phyloP scores from a whole-genome alignment of 1,140 invertebrate species.

The Trichonephila clavipes region DNA sequence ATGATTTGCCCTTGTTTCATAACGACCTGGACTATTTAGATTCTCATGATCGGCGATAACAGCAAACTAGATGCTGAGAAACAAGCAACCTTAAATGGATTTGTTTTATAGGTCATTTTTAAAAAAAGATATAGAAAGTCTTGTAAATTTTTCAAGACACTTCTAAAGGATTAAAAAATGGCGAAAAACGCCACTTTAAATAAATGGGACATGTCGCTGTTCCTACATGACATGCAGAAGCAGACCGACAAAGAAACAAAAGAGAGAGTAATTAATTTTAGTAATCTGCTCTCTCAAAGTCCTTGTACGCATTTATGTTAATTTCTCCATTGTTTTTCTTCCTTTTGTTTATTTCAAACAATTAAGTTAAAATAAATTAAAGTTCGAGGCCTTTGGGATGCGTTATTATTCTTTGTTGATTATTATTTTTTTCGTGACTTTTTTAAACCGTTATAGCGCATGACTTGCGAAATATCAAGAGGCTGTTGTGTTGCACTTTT shows the following conservation, averaged over 20 bases:
- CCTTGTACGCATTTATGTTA: conserved; percentile 34
- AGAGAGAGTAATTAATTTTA: conserved; percentile 34
- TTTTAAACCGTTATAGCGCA: background rate
- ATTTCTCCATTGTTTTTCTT: conserved; percentile 11
- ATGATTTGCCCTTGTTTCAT: background rate
- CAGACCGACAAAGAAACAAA: conserved; percentile 7
- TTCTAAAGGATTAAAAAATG: background rate
- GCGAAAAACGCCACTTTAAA: background rate
- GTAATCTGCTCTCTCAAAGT: conserved; percentile 37
- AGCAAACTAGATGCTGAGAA: no score
- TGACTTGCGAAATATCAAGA: background rate
- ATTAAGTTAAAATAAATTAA: conserved; percentile 60
- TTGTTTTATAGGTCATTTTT: background rate
- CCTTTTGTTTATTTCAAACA: conserved; percentile 32
- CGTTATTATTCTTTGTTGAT: background rate
- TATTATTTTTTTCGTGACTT: background rate
- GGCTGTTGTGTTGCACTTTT: background rate
- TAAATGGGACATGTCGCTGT: background rate
- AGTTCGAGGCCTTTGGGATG: background rate
- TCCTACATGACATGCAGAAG: background rate
- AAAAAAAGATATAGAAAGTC: background rate
- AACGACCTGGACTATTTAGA: background rate
- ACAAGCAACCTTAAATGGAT: background rate
- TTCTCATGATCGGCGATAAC: no score
- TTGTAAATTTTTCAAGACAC: background rate